Percentiles rank a stretch among this genome's conserved stretches.
Conservation (phyloP, 2,888 invertebrate genomes). For the Rotaria macrura region DNA sequence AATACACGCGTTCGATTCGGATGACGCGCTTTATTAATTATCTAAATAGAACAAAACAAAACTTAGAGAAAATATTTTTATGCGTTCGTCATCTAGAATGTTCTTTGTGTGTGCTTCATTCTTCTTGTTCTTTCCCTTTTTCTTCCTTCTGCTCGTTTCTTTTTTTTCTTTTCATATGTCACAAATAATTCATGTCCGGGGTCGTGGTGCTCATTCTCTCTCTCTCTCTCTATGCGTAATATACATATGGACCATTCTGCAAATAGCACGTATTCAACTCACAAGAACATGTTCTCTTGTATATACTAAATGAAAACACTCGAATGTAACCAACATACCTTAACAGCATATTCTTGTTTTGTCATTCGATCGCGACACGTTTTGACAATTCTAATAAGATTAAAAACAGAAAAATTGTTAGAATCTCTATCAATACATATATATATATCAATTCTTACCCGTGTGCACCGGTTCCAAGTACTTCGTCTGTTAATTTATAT, state of each 20-base stretch:
- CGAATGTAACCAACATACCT: not conserved
- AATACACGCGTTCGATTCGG: slow-evolving; percentile 87
- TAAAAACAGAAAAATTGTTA: not conserved
- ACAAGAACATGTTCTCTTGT: not conserved
- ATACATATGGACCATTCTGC: not conserved
- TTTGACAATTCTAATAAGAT: not conserved
- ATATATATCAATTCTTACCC: not conserved
- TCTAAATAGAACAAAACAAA: slow-evolving; percentile 35
- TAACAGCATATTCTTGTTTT: slow-evolving; percentile 21
- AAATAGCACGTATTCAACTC: not conserved
- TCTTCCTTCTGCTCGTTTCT: not conserved
- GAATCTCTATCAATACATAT: not conserved
- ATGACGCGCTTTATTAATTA: slow-evolving; percentile 81
- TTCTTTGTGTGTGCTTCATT: not conserved
- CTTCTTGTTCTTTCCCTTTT: not conserved
- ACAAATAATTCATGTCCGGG: not conserved
- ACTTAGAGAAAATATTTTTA: not conserved
- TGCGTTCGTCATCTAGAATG: not conserved
- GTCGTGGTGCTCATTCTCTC: not conserved
- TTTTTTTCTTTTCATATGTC: not conserved
- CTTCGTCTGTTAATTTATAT: slow-evolving; percentile 6
- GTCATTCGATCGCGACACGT: slow-evolving; percentile 10
- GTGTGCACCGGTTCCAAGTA: slow-evolving; percentile 19
- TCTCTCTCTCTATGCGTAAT: not conserved
- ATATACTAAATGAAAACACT: not conserved